Evolutionary conservation across 2,797 vertebrate species (phyloP), one percentile per base, ranked within the genome.

Genomic region (Hydrophis major): DNA sequence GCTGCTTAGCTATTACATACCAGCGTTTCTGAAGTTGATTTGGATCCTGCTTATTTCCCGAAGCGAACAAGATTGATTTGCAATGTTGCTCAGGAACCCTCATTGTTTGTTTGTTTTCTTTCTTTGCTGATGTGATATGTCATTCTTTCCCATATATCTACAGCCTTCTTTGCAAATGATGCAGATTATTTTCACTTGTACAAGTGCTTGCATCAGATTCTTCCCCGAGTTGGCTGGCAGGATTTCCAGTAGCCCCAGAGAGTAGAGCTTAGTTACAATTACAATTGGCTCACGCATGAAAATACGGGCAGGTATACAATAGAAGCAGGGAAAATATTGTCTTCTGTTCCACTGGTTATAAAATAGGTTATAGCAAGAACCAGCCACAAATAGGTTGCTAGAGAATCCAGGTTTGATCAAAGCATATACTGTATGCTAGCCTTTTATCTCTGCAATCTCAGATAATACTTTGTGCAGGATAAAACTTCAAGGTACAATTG

Each of bases 191-290:
- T 95, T 93, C 94, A 90, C 93, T 90, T 92, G 74, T 92, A 93
- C 95, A 93, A 94, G 47, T 63, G 95, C 92, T 95, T 92, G 88
- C 93, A 94, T 57, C 94, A 20, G 86, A 89, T 89, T 91, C 0
- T 94, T 92, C 89, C 91, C 90, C 59, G 88, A 28, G 12, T 2
- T 94, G 91, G 60, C 83, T 94, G 92, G 86, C 63, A 91, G 94
- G 4, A 7, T 87, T 96, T 96, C 95, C 87, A 93, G 56, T 78
- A 91, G 89, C 66, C 11, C 96, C 92, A 16, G 89, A 93, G 95
- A 92, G 83, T 0, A 0, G 25, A 27, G 60, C 11, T 0, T 1
- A 16, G 28, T 5, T 90, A n/a, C 59, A 90, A 1, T 1, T 28
- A 13, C 55, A 89, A 37, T 53, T 3, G 55, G 92, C 83, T 47